Evolutionary conservation across 2,113 vertebrate species (phyloP).

Genomic region (Hydrochoerus hydrochaeris): DNA sequence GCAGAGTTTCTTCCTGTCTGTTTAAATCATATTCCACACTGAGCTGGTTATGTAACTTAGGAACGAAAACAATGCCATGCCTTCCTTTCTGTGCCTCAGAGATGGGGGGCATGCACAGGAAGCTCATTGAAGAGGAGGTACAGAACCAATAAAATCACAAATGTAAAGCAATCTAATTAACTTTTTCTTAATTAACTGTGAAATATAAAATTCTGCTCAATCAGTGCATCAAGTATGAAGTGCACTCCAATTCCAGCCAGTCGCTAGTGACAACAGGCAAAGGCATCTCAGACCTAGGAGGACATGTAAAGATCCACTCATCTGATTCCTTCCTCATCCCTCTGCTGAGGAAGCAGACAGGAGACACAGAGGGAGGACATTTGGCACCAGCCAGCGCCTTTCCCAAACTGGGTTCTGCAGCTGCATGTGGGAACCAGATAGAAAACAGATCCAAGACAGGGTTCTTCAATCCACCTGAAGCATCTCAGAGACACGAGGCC

Average conservation of each 20-base stretch:
- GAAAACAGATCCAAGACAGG: constrained; percentile 5
- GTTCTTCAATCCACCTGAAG: not conserved
- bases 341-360: not conserved
- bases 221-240: constrained; percentile 27
- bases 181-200: constrained; percentile 60
- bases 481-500: not conserved
- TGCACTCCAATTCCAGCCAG: not conserved
- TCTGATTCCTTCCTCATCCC: not conserved
- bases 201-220: constrained; percentile 53
- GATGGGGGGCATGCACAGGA: not conserved
- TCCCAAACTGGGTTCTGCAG: not conserved
- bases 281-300: not conserved
- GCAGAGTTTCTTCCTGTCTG: constrained; percentile 68
- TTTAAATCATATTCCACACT: constrained; percentile 66
- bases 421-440: not conserved
- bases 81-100: constrained; percentile 6
- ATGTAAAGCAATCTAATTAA: constrained; percentile 43
- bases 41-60: constrained; percentile 67
- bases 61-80: constrained; percentile 61
- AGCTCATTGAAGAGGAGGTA: not conserved
- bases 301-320: not conserved
- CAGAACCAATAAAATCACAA: not conserved
- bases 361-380: not conserved
- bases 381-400: not conserved
- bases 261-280: not conserved